phyloP scores from a whole-genome alignment of 2,797 vertebrate genomes.

The Muscicapa comitata region DNA sequence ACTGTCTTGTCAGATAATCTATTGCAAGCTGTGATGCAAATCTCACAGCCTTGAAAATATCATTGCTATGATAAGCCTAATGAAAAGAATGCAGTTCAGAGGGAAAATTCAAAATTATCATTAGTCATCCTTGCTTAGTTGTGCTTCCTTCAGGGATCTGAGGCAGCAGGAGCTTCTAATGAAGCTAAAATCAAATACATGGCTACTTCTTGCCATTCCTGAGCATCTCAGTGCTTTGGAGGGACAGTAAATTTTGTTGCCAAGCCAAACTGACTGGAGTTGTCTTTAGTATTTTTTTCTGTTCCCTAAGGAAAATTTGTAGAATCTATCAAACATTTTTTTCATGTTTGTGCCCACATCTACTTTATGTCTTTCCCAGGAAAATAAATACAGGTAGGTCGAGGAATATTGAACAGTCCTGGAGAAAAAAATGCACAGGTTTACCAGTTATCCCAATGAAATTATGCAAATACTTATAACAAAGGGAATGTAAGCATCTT shows the following conservation, averaged over 20 bases:
- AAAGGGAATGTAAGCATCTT: not conserved
- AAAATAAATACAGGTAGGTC: not conserved
- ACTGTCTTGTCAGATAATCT: not conserved
- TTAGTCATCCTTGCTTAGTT: not conserved
- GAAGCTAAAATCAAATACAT: not conserved
- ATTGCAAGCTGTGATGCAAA: not conserved
- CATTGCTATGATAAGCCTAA: not conserved
- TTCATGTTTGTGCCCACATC: not conserved
- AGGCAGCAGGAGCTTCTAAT: not conserved
- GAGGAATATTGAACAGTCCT: not conserved
- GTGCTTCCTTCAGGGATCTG: not conserved
- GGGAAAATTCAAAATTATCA: not conserved
- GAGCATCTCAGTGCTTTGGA: not conserved
- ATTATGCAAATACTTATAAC: not conserved
- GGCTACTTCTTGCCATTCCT: not conserved
- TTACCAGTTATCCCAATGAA: not conserved
- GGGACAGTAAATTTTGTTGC: not conserved
- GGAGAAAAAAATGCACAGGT: not conserved
- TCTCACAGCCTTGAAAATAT: not conserved
- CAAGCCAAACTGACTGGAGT: fast-evolving
- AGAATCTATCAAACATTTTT: not conserved
- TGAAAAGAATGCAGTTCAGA: not conserved
- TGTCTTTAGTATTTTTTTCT: not conserved
- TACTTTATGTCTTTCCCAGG: not conserved
- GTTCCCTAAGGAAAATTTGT: not conserved